A percentile compares a stretch with the other conserved stretches of the same genome.
These are phyloP conservation scores for Malachius bipustulatus DNA, from an alignment of 2,888 invertebrate genomes.

Conservation along the genomic window DNA sequence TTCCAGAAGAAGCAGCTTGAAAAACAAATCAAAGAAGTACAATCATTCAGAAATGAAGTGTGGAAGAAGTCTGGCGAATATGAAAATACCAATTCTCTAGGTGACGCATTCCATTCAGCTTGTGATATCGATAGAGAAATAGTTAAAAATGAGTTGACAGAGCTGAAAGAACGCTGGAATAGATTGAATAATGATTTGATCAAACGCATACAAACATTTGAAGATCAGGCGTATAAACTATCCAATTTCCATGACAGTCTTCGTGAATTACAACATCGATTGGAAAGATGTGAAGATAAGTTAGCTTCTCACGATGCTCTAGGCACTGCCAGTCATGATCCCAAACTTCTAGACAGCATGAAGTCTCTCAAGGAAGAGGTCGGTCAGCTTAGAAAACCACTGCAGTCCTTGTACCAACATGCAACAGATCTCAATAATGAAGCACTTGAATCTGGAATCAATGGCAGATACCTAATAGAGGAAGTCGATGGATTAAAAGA, in stretches of 20 bases:
- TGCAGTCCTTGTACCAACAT: slow-evolving; percentile 42
- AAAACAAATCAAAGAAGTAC: slow-evolving; percentile 76
- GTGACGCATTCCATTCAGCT: slow-evolving; percentile 75
- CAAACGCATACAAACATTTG: slow-evolving; percentile 65
- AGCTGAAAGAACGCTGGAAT: slow-evolving; percentile 83
- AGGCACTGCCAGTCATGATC: slow-evolving; percentile 65
- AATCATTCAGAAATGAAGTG: slow-evolving; percentile 82
- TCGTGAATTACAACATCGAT: slow-evolving; percentile 70
- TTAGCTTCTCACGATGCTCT: slow-evolving; percentile 61
- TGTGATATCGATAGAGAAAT: slow-evolving; percentile 88
- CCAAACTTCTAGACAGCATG: slow-evolving; percentile 73
- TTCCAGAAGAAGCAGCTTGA: slow-evolving; percentile 80
- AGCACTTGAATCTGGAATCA: slow-evolving; percentile 63
- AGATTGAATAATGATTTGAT: slow-evolving; percentile 73
- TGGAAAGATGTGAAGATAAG: slow-evolving; percentile 83
- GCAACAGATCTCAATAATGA: slow-evolving; percentile 67
- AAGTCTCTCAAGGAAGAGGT: slow-evolving; percentile 75
- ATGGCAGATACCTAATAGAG: slow-evolving; percentile 64
- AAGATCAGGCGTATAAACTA: slow-evolving; percentile 70
- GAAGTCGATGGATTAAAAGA: slow-evolving; percentile 69
- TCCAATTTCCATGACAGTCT: slow-evolving; percentile 77
- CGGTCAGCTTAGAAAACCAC: slow-evolving; percentile 61
- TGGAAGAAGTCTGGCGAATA: slow-evolving; percentile 91
- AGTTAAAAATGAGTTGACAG: slow-evolving; percentile 68
- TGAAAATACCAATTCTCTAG: slow-evolving; percentile 74